Evolutionary conservation across 2,888 invertebrate species (phyloP), one percentile per base, ranked within the genome.

Genomic region (Coenonympha glycerion): DNA sequence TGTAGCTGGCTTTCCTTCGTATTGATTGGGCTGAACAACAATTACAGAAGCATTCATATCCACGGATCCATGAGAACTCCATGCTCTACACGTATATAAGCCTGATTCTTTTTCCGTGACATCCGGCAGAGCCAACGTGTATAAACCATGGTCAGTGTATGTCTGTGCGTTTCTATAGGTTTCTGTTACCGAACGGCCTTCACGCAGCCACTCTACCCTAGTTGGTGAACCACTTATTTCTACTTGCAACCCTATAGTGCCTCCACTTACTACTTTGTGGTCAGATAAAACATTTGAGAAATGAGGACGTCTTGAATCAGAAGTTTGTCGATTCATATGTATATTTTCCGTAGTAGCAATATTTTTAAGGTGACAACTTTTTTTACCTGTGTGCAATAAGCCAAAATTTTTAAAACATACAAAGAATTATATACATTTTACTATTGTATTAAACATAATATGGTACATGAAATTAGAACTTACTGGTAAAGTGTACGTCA

Each of bases 191-290:
- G 89, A 87, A 40, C 89, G 80, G 4, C 90, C 90, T 66, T 91
- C 91, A 57, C 91, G 89, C 44, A 92, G 87, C 95, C 95, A 95
- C 59, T 91, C 91, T 0, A 95, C 92, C 60, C 92, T 92, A 6
- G 92, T 91, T 9, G 91, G 91, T 15, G 84, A 84, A 65, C 92
- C 93, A 71, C 90, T 91, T 26, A 94, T 91, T 74, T 94, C 92
- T 0, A 95, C 93, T 72, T 95, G 94, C 15, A 95, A 89, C 2
- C 94, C 95, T 54, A 94, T 91, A 0, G 94, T 93, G 28, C 95
- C 95, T 0, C 95, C 95, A 51, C 88, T 85, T 3, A 92, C 90
- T 0, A 95, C 93, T 47, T 90, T 89, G 65, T 92, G 91, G 67
- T 94, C 93, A 0, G 90, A 90, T 18, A 94, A 74, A 0, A 92